Conservation (phyloP, 2,113 vertebrate genomes). For the Actenoides hombroni region DNA sequence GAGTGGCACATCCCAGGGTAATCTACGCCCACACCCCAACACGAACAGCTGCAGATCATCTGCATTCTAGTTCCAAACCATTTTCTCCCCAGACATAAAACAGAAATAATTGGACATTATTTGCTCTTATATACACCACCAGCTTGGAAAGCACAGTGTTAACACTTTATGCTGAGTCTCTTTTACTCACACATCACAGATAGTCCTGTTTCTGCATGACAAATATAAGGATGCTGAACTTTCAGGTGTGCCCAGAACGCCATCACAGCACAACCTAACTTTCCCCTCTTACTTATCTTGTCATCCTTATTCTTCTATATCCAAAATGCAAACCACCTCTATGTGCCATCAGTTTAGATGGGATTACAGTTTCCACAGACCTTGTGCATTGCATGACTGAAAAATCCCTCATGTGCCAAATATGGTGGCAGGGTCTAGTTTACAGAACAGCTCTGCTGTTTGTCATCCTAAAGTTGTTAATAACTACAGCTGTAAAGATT, state of each 20-base stretch:
- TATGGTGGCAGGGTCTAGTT: neutral
- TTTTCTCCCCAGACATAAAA: slow-evolving; percentile 57
- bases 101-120: slow-evolving; percentile 43
- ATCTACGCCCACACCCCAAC: neutral
- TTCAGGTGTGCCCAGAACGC: slow-evolving; percentile 22
- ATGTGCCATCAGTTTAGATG: neutral
- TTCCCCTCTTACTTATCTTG: neutral
- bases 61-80: slow-evolving; percentile 57
- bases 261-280: neutral
- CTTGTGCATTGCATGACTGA: neutral
- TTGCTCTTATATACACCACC: slow-evolving; percentile 35
- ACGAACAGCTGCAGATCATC: neutral
- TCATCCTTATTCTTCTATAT: neutral
- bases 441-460: neutral
- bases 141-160: slow-evolving; percentile 38
- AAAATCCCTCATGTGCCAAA: neutral
- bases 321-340: neutral
- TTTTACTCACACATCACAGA: slow-evolving; percentile 50
- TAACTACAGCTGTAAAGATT: neutral
- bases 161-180: slow-evolving; percentile 62
- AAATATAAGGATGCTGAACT: slow-evolving; percentile 19
- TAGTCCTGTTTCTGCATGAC: slow-evolving; percentile 35
- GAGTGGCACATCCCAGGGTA: neutral
- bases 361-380: neutral
- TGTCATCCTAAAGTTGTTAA: neutral